phyloP scores from a whole-genome alignment of 2,113 vertebrate genomes.

The Oncorhynchus nerka region DNA sequence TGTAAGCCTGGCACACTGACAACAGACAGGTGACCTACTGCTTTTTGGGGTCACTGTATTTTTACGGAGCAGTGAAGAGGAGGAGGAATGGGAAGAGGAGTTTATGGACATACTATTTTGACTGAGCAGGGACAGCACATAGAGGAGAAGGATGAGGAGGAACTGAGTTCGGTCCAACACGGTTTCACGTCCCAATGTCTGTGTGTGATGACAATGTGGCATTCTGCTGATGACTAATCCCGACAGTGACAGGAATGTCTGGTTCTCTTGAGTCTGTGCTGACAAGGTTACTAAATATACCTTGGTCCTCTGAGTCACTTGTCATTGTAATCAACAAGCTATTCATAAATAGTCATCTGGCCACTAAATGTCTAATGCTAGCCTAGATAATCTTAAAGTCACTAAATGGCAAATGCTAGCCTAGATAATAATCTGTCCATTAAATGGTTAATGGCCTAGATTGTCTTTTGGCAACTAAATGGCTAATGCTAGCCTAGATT shows the following conservation, averaged over 20 bases:
- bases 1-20: conserved; percentile 3
- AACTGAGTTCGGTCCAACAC: conserved; percentile 16
- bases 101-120: conserved; percentile 39
- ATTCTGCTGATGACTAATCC: conserved; percentile 55
- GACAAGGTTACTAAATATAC: conserved; percentile 34
- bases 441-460: too few species aligned
- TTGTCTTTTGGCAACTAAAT: too few species aligned
- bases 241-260: conserved; percentile 38
- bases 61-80: too few species aligned
- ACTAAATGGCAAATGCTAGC: background rate
- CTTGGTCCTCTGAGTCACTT: conserved; percentile 40
- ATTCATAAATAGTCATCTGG: conserved; percentile 30
- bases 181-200: conserved; percentile 26
- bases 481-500: background rate
- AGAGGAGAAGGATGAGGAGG: background rate
- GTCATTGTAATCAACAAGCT: conserved; percentile 36
- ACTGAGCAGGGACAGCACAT: conserved; percentile 10
- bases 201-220: conserved; percentile 48
- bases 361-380: background rate
- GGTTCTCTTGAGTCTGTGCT: conserved; percentile 33
- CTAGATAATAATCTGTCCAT: too few species aligned
- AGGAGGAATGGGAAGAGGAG: too few species aligned
- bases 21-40: conserved; percentile 24
- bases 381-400: background rate
- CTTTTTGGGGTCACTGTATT: background rate